Conservation (phyloP, 2,888 invertebrate species). For the Marasmarcha lunaedactyla region DNA sequence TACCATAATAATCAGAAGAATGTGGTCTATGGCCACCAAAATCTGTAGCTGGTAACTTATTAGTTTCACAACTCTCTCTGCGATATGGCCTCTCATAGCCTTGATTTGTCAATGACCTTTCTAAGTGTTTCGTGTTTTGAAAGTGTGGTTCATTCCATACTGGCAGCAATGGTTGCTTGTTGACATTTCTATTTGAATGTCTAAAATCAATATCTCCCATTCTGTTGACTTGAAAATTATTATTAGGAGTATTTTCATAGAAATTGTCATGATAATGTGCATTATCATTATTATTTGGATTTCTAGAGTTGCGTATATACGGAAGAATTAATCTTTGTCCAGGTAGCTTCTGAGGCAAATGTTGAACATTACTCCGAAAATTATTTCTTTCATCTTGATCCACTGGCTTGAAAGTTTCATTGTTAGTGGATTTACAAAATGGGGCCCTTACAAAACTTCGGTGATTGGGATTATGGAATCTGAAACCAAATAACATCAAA, state of each 20-base stretch:
- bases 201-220: slow-evolving; percentile 52
- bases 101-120: slow-evolving; percentile 22
- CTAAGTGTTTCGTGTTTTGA: slow-evolving; percentile 3
- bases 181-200: slow-evolving; percentile 15
- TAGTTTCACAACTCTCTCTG: slow-evolving; percentile 25
- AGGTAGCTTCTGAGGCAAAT: slow-evolving; percentile 17
- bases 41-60: slow-evolving; percentile 25
- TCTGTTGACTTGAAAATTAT: slow-evolving; percentile 30
- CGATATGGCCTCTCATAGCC: slow-evolving; percentile 12
- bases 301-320: slow-evolving; percentile 16
- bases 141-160: no score
- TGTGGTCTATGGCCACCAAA: slow-evolving; percentile 55
- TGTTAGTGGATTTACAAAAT: background rate
- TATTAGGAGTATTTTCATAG: slow-evolving; percentile 21
- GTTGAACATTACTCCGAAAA: slow-evolving; percentile 31
- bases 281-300: slow-evolving; percentile 16
- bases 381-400: background rate
- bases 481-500: slow-evolving; percentile 22
- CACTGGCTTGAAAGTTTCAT: background rate
- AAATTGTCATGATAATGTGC: slow-evolving; percentile 17
- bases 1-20: slow-evolving; percentile 54
- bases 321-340: slow-evolving; percentile 22
- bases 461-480: slow-evolving; percentile 35
- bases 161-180: background rate
- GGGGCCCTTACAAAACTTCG: slow-evolving; percentile 25